These are phyloP conservation scores for Intellagama lesueurii DNA, from an alignment of 2,797 vertebrate species.

Conservation along the genomic window DNA sequence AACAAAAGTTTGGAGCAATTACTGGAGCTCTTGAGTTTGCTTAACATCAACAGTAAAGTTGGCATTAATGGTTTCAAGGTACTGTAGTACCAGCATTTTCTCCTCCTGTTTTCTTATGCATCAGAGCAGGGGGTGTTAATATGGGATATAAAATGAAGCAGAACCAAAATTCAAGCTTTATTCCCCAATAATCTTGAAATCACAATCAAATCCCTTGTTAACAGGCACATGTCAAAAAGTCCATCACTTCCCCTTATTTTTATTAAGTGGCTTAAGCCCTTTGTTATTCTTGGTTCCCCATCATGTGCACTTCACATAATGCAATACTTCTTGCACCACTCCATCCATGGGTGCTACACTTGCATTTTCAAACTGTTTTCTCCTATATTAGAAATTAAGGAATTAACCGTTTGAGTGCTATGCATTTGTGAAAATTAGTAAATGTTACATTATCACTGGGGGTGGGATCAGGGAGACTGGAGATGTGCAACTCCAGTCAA, in stretches of 20 bases:
- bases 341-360: no score
- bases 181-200: not conserved
- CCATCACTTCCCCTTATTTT: not conserved
- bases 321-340: not conserved
- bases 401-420: no score
- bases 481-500: no score
- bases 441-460: no score
- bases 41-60: not conserved
- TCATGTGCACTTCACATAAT: not conserved
- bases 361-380: no score
- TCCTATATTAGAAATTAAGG: no score
- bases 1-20: not conserved
- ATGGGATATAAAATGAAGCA: not conserved
- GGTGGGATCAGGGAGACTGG: no score
- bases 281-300: not conserved
- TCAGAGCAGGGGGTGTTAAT: not conserved
- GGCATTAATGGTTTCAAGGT: not conserved
- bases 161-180: not conserved
- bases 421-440: no score
- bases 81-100: not conserved
- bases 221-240: not conserved
- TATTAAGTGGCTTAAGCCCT: not conserved
- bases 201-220: not conserved
- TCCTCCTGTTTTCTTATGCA: not conserved
- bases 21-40: not conserved